phyloP scores from a whole-genome alignment of 2,113 vertebrate genomes.

The Jaculus jaculus region DNA sequence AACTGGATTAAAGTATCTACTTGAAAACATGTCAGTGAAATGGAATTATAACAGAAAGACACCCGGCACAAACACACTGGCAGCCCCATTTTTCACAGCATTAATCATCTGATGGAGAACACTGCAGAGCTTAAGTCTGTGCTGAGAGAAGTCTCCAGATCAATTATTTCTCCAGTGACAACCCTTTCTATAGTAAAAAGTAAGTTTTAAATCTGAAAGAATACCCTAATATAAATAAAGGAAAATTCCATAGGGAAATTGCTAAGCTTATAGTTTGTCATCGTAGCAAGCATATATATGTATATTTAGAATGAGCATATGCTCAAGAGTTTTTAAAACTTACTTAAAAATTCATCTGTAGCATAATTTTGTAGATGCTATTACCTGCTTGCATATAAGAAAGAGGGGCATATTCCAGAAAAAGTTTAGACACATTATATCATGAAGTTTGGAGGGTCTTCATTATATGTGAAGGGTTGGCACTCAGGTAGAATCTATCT shows the following conservation, averaged over 20 bases:
- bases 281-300: not conserved
- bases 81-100: not conserved
- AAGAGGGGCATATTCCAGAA: not conserved
- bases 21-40: not conserved
- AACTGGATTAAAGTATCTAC: not conserved
- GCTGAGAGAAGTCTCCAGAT: not conserved
- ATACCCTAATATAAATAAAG: not conserved
- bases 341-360: not conserved
- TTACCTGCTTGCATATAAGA: not conserved
- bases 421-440: not conserved
- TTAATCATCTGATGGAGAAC: not conserved
- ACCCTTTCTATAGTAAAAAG: not conserved
- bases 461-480: not conserved
- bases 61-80: not conserved
- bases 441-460: not conserved
- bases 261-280: not conserved
- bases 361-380: not conserved
- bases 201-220: not conserved
- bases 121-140: not conserved
- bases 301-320: not conserved
- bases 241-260: not conserved
- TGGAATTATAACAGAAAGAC: not conserved
- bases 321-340: not conserved
- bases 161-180: not conserved
- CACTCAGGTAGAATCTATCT: not conserved